phyloP scores from a whole-genome alignment of 2,888 invertebrate genomes.

The Marronus borbonicus region DNA sequence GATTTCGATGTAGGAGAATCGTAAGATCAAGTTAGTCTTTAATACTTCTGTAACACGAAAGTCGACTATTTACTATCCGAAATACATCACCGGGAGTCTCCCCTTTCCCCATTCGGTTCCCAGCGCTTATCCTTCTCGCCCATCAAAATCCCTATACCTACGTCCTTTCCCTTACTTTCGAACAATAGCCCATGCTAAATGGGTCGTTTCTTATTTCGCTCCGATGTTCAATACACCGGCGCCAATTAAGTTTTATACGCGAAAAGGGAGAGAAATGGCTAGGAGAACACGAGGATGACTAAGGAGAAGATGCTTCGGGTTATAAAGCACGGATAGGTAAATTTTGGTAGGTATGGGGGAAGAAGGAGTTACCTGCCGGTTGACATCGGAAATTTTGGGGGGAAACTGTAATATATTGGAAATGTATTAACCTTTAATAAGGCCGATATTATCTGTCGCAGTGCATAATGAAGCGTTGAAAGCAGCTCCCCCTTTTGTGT shows the following conservation, averaged over 20 bases:
- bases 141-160: background rate
- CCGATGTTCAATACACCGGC: constrained; percentile 25
- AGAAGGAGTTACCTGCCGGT: constrained; percentile 13
- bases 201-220: constrained; percentile 21
- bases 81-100: constrained; percentile 18
- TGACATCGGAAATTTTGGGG: constrained; percentile 32
- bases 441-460: constrained; percentile 39
- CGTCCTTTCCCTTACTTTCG: background rate
- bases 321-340: background rate
- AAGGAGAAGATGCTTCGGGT: background rate
- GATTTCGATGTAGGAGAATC: constrained; percentile 27
- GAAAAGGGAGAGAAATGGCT: background rate
- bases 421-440: constrained; percentile 49
- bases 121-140: background rate
- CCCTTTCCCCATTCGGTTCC: background rate
- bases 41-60: constrained; percentile 41
- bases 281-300: background rate
- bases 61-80: constrained; percentile 32
- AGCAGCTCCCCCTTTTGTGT: constrained; percentile 25
- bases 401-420: constrained; percentile 53
- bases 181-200: constrained; percentile 37
- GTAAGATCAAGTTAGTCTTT: constrained; percentile 37
- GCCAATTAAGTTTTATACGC: constrained; percentile 36
- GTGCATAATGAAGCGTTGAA: constrained; percentile 37
- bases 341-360: constrained; percentile 9